Base-by-base conservation (phyloP, 2,797 vertebrate genomes). In the Tokudaia tokunoshimensis region DNA sequence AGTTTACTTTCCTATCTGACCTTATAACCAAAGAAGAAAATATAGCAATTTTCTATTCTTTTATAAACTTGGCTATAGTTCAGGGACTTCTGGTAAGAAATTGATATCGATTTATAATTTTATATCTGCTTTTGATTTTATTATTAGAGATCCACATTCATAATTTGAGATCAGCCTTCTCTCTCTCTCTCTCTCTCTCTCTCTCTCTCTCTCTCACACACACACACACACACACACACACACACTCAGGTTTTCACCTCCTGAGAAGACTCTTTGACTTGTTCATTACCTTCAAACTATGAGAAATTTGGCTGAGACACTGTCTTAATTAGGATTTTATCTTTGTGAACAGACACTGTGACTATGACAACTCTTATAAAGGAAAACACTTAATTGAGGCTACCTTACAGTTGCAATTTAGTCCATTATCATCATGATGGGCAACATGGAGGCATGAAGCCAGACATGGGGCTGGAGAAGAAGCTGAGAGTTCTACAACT, bases 81-180 rank as follows among this genome's bases (percentile, higher is more conserved):
- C 89, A 91, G 74, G 82, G 15, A 85, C 1, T 5, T 89, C 63
- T 8, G n/a, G 4, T 52, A 84, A 34, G 3, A 92, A 95, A 78
- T 82, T 82, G 55, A 41, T 88, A 87, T 92, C 50, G 17, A 50
- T 70, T 76, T 17, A 20, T 57, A 84, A 70, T 79, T 44, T 67
- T 50, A 10, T 80, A 22, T 85, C 17, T 74, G 29, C 47, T 72
- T 37, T 44, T 90, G 15, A 70, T 67, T 93, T 89, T 11, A 55
- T 59, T 87, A 81, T 74, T 52, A 14, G 47, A 37, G 20, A 72
- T 87, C n/a, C 37, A 3, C 52, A 4, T 37, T 52, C 52, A 11
- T 63, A n/a, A 92, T 59, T 74, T 74, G 61, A 97, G 44, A n/a
- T 65, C 15, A 88, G 17, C 8, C 29, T 88, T 70, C n/a, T 72